phyloP scores from a whole-genome alignment of 2,888 invertebrate genomes.

The Osedax fenrisi region DNA sequence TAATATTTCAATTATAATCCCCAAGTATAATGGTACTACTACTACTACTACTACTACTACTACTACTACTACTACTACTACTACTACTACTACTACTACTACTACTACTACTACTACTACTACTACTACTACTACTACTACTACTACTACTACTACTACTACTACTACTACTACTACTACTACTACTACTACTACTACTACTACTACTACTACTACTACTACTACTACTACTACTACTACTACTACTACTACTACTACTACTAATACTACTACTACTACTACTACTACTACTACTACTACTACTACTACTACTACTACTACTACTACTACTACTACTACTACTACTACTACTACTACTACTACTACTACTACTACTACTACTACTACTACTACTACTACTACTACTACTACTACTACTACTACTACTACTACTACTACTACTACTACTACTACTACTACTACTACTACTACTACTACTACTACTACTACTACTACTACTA shows the following conservation, averaged over 20 bases:
- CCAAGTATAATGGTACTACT: not conserved
- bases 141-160: not conserved
- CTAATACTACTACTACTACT: not conserved
- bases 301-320: not conserved
- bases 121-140: not conserved
- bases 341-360: conserved; percentile 3
- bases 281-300: not conserved
- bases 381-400: not conserved
- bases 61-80: not conserved
- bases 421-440: conserved; percentile 7
- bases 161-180: not conserved
- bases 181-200: not conserved
- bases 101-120: not conserved
- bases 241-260: not conserved
- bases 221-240: conserved; percentile 2
- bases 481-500: not conserved
- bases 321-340: not conserved
- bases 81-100: not conserved
- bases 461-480: conserved; percentile 4
- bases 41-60: not conserved
- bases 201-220: not conserved
- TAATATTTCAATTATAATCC: not conserved
- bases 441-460: conserved; percentile 7
- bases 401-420: conserved; percentile 4
- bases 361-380: conserved; percentile 3